phyloP scores from a whole-genome alignment of 2,113 vertebrate genomes.

The Pseudopodoces humilis region DNA sequence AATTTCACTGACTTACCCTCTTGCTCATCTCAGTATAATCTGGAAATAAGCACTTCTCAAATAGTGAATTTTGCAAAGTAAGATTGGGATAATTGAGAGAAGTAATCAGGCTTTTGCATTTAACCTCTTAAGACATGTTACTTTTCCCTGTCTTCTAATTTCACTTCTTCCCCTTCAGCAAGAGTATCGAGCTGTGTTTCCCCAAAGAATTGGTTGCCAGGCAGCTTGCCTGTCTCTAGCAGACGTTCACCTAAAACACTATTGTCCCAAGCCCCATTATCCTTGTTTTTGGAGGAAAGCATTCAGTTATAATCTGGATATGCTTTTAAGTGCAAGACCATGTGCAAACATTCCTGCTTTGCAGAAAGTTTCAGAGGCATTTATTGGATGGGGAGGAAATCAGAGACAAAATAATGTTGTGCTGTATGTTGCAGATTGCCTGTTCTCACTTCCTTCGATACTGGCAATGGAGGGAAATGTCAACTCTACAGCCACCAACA shows the following conservation, averaged over 20 bases:
- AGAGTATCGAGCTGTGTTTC: not conserved
- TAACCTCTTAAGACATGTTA: not conserved
- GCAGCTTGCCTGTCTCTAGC: not conserved
- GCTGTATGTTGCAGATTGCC: not conserved
- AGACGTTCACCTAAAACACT: not conserved
- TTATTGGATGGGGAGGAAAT: not conserved
- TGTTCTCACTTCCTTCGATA: not conserved
- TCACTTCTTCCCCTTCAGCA: conserved; percentile 1
- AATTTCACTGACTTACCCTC: not conserved
- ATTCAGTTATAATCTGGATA: not conserved
- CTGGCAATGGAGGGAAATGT: not conserved
- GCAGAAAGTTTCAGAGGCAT: not conserved
- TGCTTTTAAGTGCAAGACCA: not conserved
- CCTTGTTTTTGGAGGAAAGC: not conserved
- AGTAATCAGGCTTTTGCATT: not conserved
- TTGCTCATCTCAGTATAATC: not conserved
- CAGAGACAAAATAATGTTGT: not conserved
- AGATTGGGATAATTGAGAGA: not conserved
- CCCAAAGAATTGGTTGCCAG: not conserved
- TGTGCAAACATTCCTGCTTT: not conserved
- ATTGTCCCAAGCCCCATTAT: not conserved
- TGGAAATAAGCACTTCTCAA: not conserved
- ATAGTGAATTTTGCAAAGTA: not conserved
- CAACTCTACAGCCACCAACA: not conserved
- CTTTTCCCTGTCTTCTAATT: not conserved